Percentiles rank a stretch among this genome's conserved stretches.
These are phyloP conservation scores for Sinohyriopsis cumingii DNA, from an alignment of 2,888 invertebrate genomes.

Conservation along the genomic window DNA sequence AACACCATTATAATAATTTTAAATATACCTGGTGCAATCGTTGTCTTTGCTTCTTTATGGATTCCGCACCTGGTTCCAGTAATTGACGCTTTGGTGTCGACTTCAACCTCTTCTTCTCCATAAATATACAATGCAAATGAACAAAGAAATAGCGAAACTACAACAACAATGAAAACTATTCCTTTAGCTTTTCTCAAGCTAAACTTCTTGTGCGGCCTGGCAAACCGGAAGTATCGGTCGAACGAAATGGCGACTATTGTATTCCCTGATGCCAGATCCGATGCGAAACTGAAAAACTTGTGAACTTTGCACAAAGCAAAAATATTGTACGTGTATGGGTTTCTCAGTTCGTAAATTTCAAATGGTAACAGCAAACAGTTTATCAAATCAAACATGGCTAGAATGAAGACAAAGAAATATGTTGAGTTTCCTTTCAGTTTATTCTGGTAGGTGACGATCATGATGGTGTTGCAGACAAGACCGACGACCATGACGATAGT, in stretches of 20 bases:
- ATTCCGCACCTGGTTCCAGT: slow-evolving; percentile 25
- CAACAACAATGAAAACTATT: slow-evolving; percentile 11
- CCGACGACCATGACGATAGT: slow-evolving; percentile 20
- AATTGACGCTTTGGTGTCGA: slow-evolving; percentile 8
- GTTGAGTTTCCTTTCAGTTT: slow-evolving; percentile 26
- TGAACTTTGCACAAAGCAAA: slow-evolving; percentile 23
- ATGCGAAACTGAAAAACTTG: slow-evolving; percentile 18
- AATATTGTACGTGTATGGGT: slow-evolving; percentile 23
- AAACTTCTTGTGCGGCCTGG: slow-evolving; percentile 26
- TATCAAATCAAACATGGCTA: slow-evolving; percentile 27
- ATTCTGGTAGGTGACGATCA: slow-evolving; percentile 25
- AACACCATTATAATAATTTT: slow-evolving; percentile 23
- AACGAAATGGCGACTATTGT: slow-evolving; percentile 38
- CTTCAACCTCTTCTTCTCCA: slow-evolving; percentile 20
- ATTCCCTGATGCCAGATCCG: slow-evolving; percentile 32
- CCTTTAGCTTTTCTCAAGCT: slow-evolving; percentile 22
- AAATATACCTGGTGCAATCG: slow-evolving; percentile 23
- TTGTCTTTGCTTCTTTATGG: slow-evolving; percentile 11
- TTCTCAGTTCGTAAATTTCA: slow-evolving; percentile 21
- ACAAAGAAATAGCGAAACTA: slow-evolving; percentile 13
- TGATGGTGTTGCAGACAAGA: slow-evolving; percentile 27
- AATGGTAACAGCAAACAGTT: slow-evolving; percentile 22
- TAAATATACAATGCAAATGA: slow-evolving; percentile 22
- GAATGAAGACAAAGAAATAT: slow-evolving; percentile 32
- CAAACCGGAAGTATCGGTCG: slow-evolving; percentile 34